Evolutionary conservation across 2,113 vertebrate genomes (phyloP), one percentile per base, ranked within the genome.

Genomic region (Daphoenositta chrysoptera): DNA sequence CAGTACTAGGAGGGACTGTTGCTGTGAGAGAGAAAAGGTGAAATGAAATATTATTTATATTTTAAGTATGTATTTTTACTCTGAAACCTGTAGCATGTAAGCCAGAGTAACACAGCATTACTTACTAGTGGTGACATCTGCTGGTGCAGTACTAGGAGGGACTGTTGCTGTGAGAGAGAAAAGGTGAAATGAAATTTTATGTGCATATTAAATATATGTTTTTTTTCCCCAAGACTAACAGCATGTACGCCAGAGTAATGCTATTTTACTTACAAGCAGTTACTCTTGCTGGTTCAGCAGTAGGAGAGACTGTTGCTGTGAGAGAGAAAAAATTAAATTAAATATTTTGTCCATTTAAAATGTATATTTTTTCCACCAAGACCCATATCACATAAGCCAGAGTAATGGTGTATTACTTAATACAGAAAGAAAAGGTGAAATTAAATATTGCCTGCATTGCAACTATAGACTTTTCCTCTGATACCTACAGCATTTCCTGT

Each of bases 1-100:
- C 15, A 65, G 47, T 0, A 24, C 3, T 21, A 15, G 58, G 18
- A 23, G 58, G 1, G 0, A 2, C 15, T 22, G 33, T 3, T 39
- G 33, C 28, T 84, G 58, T 28, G 13, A 78, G 35, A 78, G 40
- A 64, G 28, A 54, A 60, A 37, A 63, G 40, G n/a, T 26, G 1
- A 53, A 61, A 53, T 66, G 33, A 37, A 63, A 18, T 27, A 31
- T 7, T 53, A 13, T 68, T 10, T 20, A 6, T 5, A 28, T 27
- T 2, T 40, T 19, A 23, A 40, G 1, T 22, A 3, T 6, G 1
- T 24, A 4, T 30, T 50, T 70, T 50, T 72, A 3, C 17, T 14
- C 31, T 3, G 11, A 48, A 11, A 28, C 14, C 3, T 11, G 6
- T n/a, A 39, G 27, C 17, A 8, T 11, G 4, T 22, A 68, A 10